Base-by-base conservation (phyloP, 2,888 invertebrate genomes). In the Noctuana brunneofusca region DNA sequence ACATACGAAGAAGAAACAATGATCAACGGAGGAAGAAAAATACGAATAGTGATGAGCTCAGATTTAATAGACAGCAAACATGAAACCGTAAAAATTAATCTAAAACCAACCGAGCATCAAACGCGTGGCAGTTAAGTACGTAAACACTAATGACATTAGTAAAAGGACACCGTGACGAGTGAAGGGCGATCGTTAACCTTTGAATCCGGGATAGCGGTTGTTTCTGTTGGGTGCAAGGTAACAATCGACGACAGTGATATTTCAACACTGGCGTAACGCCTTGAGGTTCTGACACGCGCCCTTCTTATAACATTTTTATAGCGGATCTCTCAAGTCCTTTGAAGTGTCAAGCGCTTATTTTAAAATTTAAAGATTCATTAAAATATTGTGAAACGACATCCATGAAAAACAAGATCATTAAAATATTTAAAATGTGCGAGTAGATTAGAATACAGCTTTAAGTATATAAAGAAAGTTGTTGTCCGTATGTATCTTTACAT, bases 121-220 rank as follows among this genome's bases (percentile, higher is more conserved):
- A 41, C 50, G 41, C 41, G 27, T 30, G 18, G 27, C 41, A 35
- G 67, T 65, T 65, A 65, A 67, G 74, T 74, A 78, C 75, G 67
- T 67, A 67, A 71, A 75, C 69, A 70, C 73, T 79, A 78, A 80
- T 75, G 69, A 69, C 71, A 79, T 81, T 78, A 78, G 79, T 78
- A 78, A 80, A 69, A 66, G 75, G 75, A 80, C 75, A 79, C 79
- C 71, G 70, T 71, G 70, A 68, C 71, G 70, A 70, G 69, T 77
- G 80, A 84, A 86, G 87, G 87, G 76, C 87, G 81, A 71, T 65
- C 74, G 67, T 75, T 80, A 83, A 84, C 81, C 86, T 77, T 78
- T 70, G 48, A 22, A 46, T 58, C 48, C 60, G 54, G 60, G 54
- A 60, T 54, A 60, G 48, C 54, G 60, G 48, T 24, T 16, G 53